Evolutionary conservation across 2,113 vertebrate genomes (phyloP).

Genomic region (Vimba vimba): DNA sequence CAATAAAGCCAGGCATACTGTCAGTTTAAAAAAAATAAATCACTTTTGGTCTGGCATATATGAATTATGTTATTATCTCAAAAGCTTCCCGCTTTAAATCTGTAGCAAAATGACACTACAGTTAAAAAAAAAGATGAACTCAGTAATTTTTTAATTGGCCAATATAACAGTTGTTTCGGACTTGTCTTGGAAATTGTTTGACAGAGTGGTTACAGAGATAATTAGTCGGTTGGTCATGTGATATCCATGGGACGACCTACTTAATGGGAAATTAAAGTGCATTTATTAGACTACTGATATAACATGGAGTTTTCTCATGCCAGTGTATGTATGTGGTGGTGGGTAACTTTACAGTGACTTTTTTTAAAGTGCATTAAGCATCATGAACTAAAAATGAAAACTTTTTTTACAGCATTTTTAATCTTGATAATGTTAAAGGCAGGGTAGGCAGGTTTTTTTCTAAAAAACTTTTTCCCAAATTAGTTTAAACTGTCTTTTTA

Average conservation of each 20-base stretch:
- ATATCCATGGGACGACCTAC: neutral
- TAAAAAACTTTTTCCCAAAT: too few relatives aligned
- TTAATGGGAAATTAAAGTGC: neutral
- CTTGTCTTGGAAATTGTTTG: neutral
- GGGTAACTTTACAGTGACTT: neutral
- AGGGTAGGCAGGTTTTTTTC: too few relatives aligned
- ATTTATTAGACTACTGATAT: neutral
- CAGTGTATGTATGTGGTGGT: neutral
- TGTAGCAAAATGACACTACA: neutral
- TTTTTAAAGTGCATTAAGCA: neutral
- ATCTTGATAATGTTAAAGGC: neutral
- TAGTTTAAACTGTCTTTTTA: too few relatives aligned
- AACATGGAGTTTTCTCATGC: neutral
- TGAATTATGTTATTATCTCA: neutral
- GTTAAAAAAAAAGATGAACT: too few relatives aligned
- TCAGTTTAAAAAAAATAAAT: conserved; percentile 5
- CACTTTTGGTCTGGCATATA: conserved; percentile 11
- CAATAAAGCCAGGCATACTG: conserved; percentile 5
- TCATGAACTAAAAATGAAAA: too few relatives aligned
- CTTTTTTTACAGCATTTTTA: neutral
- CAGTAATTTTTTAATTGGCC: neutral
- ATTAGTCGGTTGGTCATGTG: neutral
- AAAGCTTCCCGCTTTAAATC: neutral
- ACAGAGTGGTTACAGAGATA: neutral
- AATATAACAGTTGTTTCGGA: neutral